phyloP scores from a whole-genome alignment of 2,113 vertebrate genomes.

The Paraplagusia blochii region DNA sequence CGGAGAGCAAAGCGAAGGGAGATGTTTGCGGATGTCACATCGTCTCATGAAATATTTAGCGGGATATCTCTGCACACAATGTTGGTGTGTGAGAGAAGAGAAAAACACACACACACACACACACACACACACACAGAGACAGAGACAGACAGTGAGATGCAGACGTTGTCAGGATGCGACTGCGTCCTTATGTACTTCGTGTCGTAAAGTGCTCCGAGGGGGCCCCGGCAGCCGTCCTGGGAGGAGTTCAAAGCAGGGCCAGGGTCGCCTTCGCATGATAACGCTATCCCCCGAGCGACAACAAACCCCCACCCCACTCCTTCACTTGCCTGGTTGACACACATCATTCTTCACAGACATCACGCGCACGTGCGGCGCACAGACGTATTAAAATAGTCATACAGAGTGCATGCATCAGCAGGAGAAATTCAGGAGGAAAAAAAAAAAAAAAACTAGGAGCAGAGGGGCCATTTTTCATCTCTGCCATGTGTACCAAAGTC shows the following conservation, averaged over 20 bases:
- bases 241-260: conserved; percentile 70
- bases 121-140: too few species aligned
- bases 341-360: conserved; percentile 63
- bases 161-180: conserved; percentile 42
- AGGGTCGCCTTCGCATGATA: conserved; percentile 59
- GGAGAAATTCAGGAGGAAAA: conserved; percentile 45
- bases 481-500: conserved; percentile 5
- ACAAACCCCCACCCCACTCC: too few species aligned
- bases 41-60: conserved; percentile 62
- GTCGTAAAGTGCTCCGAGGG: conserved; percentile 60
- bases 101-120: too few species aligned
- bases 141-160: conserved; percentile 26
- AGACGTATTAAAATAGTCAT: conserved; percentile 45
- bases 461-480: conserved; percentile 63
- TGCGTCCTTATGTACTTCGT: conserved; percentile 34
- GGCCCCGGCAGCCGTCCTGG: conserved; percentile 40
- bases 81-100: conserved; percentile 15
- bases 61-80: conserved; percentile 27
- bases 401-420: conserved; percentile 67
- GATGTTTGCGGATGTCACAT: conserved; percentile 42
- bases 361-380: conserved; percentile 21
- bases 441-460: conserved; percentile 48
- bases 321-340: conserved; percentile 55
- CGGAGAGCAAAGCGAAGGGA: conserved; percentile 21
- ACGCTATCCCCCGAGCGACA: conserved; percentile 58